Evolutionary conservation across 92 coral and sea anemone species (phyloP).

Genomic region (Porites rus): DNA sequence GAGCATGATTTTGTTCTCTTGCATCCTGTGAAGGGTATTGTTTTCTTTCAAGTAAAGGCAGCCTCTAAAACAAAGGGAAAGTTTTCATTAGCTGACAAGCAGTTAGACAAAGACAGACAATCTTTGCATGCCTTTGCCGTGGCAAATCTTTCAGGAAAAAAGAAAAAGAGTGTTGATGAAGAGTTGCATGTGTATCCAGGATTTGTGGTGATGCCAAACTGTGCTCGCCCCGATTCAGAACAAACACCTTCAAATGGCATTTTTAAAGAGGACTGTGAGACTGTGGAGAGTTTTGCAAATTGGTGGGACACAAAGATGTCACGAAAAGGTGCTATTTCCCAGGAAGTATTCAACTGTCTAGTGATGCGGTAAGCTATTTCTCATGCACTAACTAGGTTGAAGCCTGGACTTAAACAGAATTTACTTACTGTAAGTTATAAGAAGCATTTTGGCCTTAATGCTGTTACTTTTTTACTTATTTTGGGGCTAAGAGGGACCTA

Average conservation of each 20-base stretch:
- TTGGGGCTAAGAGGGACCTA: too few relatives aligned
- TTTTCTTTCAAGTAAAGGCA: neutral
- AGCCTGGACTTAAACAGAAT: too few relatives aligned
- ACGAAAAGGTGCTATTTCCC: neutral
- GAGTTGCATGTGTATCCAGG: neutral
- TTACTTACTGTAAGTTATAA: too few relatives aligned
- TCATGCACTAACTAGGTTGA: neutral
- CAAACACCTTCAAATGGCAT: neutral
- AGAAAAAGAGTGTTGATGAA: neutral
- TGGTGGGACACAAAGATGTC: neutral
- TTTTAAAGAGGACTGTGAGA: neutral
- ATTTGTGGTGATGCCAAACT: neutral
- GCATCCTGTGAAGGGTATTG: neutral
- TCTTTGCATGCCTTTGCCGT: neutral
- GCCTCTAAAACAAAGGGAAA: too few relatives aligned
- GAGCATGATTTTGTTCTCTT: neutral
- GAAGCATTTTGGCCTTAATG: too few relatives aligned
- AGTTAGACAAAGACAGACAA: neutral
- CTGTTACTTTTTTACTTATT: too few relatives aligned
- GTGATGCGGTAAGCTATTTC: constrained; percentile 12
- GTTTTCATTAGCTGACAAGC: too few relatives aligned
- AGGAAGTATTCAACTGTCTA: neutral
- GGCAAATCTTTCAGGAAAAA: neutral
- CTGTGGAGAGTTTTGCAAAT: neutral
- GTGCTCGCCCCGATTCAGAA: neutral